Evolutionary conservation across 2,888 invertebrate species (phyloP).

Genomic region (Dasypolia templi): DNA sequence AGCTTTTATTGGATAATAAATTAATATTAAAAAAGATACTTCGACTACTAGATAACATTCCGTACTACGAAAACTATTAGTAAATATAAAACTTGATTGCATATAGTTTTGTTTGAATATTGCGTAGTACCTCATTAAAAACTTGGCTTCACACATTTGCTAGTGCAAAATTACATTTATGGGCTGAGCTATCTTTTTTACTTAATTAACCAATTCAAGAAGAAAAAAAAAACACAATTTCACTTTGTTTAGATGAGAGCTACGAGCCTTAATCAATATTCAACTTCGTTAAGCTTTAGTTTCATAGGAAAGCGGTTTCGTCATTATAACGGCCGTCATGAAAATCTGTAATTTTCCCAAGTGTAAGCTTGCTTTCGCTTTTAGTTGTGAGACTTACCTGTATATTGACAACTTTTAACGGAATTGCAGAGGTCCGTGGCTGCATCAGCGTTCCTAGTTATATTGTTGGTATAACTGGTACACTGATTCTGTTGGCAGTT

Average conservation of each 20-base stretch:
- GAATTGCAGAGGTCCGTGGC: conserved; percentile 15
- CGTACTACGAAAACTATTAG: neutral
- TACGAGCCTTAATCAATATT: too few species aligned
- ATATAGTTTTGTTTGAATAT: neutral
- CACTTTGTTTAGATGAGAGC: too few species aligned
- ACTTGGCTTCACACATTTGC: too few species aligned
- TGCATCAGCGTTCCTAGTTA: conserved; percentile 9
- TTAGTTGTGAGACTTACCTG: conserved; percentile 33
- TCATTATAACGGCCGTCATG: too few species aligned
- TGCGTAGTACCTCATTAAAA: neutral
- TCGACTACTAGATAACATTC: neutral
- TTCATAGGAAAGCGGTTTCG: too few species aligned
- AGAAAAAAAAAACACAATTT: too few species aligned
- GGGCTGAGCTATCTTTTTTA: too few species aligned
- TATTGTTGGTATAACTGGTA: conserved; percentile 11
- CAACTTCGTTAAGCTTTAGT: too few species aligned
- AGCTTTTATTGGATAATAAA: neutral
- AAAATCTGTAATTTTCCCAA: too few species aligned
- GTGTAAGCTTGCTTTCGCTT: too few species aligned
- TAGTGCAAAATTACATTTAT: too few species aligned
- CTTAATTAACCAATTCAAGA: too few species aligned
- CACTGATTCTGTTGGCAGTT: conserved; percentile 10
- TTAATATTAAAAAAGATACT: neutral
- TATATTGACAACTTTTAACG: conserved; percentile 47
- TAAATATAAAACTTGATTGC: neutral